Percentiles rank a stretch among this genome's conserved stretches.
phyloP scores from a whole-genome alignment of 1,140 invertebrate genomes.

The Pseudomyrmex flavicornis region DNA sequence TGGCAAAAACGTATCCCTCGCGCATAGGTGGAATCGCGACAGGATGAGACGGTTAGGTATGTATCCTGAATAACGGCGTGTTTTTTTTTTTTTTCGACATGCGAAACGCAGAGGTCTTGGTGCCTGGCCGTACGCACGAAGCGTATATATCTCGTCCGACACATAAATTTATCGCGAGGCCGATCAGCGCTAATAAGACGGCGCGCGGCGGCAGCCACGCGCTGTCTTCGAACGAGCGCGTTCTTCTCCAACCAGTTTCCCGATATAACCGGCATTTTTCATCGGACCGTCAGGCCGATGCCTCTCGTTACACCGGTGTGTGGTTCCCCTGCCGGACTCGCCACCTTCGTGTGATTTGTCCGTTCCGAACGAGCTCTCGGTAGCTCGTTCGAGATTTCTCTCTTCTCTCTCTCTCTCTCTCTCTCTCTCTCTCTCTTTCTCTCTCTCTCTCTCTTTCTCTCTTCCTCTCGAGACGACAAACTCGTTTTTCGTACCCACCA shows the following conservation, averaged over 20 bases:
- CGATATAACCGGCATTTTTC: slow-evolving; percentile 70
- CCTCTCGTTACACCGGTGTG: slow-evolving; percentile 53
- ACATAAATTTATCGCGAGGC: slow-evolving; percentile 70
- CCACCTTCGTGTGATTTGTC: slow-evolving; percentile 32
- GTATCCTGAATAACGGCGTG: slow-evolving; percentile 50
- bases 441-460: too few relatives aligned
- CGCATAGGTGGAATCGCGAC: slow-evolving; percentile 46
- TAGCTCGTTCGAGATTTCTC: slow-evolving; percentile 55
- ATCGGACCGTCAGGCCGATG: slow-evolving; percentile 51
- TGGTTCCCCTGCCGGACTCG: slow-evolving; percentile 10
- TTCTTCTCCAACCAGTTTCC: slow-evolving; percentile 62
- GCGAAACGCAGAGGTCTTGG: neutral
- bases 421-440: too few relatives aligned
- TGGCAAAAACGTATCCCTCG: slow-evolving; percentile 60
- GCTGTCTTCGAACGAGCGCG: slow-evolving; percentile 39
- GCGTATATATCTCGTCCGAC: slow-evolving; percentile 56
- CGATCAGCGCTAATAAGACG: slow-evolving; percentile 73
- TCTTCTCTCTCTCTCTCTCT: too few relatives aligned
- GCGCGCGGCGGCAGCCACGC: slow-evolving; percentile 60
- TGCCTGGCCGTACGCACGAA: slow-evolving; percentile 15
- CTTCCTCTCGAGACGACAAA: slow-evolving; percentile 60
- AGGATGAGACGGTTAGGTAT: slow-evolving; percentile 39
- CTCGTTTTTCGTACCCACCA: slow-evolving; percentile 66
- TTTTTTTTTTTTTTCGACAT: slow-evolving; percentile 46
- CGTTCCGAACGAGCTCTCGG: slow-evolving; percentile 36